These are phyloP conservation scores for Latheticus oryzae DNA, from an alignment of 2,888 invertebrate genomes.

Conservation along the genomic window DNA sequence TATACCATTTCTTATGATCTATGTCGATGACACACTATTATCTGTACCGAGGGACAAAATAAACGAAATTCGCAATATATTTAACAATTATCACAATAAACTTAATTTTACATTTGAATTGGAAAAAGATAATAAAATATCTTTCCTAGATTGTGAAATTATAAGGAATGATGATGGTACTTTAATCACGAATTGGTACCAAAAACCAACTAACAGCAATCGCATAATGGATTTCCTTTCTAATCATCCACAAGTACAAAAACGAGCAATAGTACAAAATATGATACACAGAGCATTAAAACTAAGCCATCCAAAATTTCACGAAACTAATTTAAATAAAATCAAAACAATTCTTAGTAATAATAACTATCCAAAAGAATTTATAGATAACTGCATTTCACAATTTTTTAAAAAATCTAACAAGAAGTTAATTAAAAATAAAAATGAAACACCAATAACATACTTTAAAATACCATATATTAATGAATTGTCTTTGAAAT, in stretches of 20 bases:
- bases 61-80: too few species aligned
- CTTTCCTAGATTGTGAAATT: conserved; percentile 1
- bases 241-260: conserved; percentile 1
- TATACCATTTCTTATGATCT: too few species aligned
- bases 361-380: conserved; percentile 1
- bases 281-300: conserved; percentile 1
- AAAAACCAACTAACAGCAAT: conserved; percentile 1
- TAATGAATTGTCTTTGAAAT: conserved; percentile 1
- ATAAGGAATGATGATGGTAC: conserved; percentile 1
- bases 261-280: conserved; percentile 1
- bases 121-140: neutral
- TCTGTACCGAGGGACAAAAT: too few species aligned
- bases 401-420: conserved; percentile 1
- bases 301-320: conserved; percentile 1
- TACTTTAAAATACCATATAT: conserved; percentile 1
- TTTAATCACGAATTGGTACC: conserved; percentile 1
- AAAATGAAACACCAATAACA: conserved; percentile 1
- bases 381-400: conserved; percentile 1
- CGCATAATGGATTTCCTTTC: conserved; percentile 1
- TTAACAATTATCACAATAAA: too few species aligned
- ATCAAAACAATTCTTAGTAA: conserved; percentile 1
- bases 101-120: neutral
- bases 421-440: conserved; percentile 1
- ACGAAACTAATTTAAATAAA: conserved; percentile 1
- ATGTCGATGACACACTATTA: too few species aligned